Evolutionary conservation across 2,797 vertebrate species (phyloP).

Genomic region (Gymnothorax reevesii): DNA sequence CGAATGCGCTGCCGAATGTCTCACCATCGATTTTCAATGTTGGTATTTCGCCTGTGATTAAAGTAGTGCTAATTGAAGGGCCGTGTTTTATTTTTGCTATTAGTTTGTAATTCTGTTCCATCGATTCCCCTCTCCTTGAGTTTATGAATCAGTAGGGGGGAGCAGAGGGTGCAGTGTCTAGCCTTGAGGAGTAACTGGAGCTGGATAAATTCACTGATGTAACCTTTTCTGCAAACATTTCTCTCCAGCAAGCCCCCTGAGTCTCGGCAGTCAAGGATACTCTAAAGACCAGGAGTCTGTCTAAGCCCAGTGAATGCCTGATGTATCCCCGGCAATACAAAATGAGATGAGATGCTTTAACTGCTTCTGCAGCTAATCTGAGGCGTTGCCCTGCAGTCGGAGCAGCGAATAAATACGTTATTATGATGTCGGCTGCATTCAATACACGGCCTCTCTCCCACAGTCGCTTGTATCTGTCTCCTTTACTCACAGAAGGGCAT

Average conservation of each 20-base stretch:
- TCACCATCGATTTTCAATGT: constrained; percentile 32
- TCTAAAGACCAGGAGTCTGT: background rate
- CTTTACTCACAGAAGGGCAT: background rate
- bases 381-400: background rate
- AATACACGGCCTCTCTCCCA: background rate
- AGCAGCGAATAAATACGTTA: background rate
- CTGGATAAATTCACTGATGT: background rate
- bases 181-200: background rate
- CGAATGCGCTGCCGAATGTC: background rate
- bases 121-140: constrained; percentile 19
- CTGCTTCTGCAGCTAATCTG: background rate
- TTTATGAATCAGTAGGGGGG: constrained; percentile 24
- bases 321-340: background rate
- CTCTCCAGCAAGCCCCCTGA: background rate
- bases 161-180: background rate
- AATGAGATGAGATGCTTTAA: background rate
- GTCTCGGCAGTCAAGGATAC: background rate
- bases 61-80: constrained; percentile 31
- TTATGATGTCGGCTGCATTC: background rate
- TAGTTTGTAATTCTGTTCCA: constrained; percentile 30
- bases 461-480: background rate
- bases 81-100: constrained; percentile 33
- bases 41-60: constrained; percentile 34
- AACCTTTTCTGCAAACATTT: background rate
- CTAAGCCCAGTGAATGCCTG: background rate